These are phyloP conservation scores for Colistium nudipinnis DNA, from an alignment of 2,113 vertebrate species.

Conservation along the genomic window DNA sequence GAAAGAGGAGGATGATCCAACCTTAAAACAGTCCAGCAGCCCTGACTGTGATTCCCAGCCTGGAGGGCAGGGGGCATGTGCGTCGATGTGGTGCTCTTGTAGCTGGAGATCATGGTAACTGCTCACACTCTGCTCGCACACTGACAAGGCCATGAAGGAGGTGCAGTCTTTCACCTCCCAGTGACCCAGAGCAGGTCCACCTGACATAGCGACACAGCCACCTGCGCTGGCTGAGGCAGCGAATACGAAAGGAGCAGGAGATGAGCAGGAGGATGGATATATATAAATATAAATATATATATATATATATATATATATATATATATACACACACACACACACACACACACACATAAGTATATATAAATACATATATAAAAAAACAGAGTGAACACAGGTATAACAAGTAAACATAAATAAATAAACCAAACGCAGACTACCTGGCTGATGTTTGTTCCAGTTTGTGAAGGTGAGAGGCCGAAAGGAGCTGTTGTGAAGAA, in stretches of 20 bases:
- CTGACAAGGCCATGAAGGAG: conserved; percentile 87
- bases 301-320: too few species aligned
- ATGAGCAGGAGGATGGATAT: too few species aligned
- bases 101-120: conserved; percentile 62
- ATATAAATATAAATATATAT: too few species aligned
- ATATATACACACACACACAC: too few species aligned
- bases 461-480: conserved; percentile 83
- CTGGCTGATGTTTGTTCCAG: conserved; percentile 92
- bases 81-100: conserved; percentile 77
- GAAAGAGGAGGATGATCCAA: conserved; percentile 45
- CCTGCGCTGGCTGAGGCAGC: conserved; percentile 80
- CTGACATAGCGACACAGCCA: conserved; percentile 89
- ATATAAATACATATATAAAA: too few species aligned
- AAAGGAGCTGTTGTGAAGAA: conserved; percentile 62
- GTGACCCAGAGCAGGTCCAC: conserved; percentile 81
- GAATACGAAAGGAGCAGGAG: background rate
- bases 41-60: conserved; percentile 88
- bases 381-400: background rate
- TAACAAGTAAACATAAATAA: background rate
- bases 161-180: conserved; percentile 95
- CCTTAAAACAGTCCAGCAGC: conserved; percentile 90
- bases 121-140: conserved; percentile 87
- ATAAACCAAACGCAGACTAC: conserved; percentile 64
- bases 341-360: too few species aligned
- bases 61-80: conserved; percentile 82